Conservation (phyloP, 1,140 invertebrate genomes). For the Drosophila persimilis region DNA sequence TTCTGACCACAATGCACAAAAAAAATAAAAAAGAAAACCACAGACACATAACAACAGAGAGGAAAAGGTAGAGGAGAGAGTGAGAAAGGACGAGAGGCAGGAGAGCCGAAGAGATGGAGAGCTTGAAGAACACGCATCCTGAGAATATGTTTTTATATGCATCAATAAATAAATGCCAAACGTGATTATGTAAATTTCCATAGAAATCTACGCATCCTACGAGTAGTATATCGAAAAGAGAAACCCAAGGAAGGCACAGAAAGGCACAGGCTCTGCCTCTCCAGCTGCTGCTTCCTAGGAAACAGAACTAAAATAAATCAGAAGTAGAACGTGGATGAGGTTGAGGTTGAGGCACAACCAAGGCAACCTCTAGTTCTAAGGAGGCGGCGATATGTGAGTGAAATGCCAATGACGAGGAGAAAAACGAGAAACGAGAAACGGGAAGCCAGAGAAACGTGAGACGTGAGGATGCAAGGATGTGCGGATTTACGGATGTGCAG, state of each 20-base stretch:
- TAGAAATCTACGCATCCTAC: constrained; percentile 59
- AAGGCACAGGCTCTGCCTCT: background rate
- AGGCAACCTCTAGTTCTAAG: constrained; percentile 42
- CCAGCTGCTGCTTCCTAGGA: constrained; percentile 32
- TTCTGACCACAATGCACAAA: constrained; percentile 44
- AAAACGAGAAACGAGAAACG: constrained; percentile 15
- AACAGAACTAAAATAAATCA: constrained; percentile 57
- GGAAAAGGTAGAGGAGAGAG: background rate
- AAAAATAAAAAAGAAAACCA: constrained; percentile 19
- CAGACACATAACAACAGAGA: constrained; percentile 26
- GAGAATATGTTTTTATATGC: constrained; percentile 70
- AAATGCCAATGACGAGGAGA: constrained; percentile 51
- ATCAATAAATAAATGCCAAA: constrained; percentile 81
- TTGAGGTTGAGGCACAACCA: constrained; percentile 22
- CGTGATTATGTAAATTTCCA: constrained; percentile 80
- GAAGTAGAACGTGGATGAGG: background rate
- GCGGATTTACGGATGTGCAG: too few relatives aligned
- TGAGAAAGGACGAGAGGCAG: background rate
- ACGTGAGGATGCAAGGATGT: background rate
- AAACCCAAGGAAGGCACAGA: constrained; percentile 35
- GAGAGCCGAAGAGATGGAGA: background rate
- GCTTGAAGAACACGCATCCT: constrained; percentile 26
- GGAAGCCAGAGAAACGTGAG: constrained; percentile 20
- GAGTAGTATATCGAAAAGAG: constrained; percentile 19
- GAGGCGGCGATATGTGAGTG: constrained; percentile 37